Evolutionary conservation across 2,888 invertebrate genomes (phyloP).

Genomic region (Harpalus rufipes): DNA sequence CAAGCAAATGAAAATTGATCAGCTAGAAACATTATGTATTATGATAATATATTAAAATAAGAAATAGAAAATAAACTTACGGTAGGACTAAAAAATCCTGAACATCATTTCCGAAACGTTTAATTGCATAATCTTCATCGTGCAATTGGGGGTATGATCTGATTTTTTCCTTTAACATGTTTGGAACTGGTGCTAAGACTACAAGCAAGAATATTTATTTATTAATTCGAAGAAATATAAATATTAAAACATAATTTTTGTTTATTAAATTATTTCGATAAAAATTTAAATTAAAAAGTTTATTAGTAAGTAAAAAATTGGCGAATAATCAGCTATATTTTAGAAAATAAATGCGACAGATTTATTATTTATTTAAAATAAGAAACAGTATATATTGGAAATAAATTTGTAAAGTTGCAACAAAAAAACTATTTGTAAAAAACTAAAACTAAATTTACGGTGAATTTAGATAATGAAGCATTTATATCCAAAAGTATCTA

Average conservation of each 20-base stretch:
- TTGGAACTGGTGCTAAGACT: constrained; percentile 86
- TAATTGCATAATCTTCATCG: constrained; percentile 85
- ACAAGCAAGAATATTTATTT: constrained; percentile 67
- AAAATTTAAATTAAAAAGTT: too few relatives aligned
- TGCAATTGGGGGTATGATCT: constrained; percentile 91
- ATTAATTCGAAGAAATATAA: constrained; percentile 64
- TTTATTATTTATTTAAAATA: too few relatives aligned
- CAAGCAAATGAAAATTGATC: constrained; percentile 70
- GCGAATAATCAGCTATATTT: too few relatives aligned
- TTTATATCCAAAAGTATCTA: too few relatives aligned
- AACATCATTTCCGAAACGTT: constrained; percentile 79
- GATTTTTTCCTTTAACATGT: constrained; percentile 85
- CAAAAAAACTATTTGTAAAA: too few relatives aligned
- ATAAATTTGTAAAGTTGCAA: too few relatives aligned
- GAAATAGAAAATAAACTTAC: constrained; percentile 70
- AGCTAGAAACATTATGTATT: constrained; percentile 67
- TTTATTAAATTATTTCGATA: too few relatives aligned
- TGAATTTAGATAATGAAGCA: too few relatives aligned
- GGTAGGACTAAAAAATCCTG: constrained; percentile 73
- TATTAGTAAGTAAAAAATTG: too few relatives aligned
- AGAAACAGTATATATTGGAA: too few relatives aligned
- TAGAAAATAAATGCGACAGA: too few relatives aligned
- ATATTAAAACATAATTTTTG: not conserved
- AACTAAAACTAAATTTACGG: too few relatives aligned
- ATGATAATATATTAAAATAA: not conserved